A percentile compares a stretch with the other conserved stretches of the same genome.
phyloP scores from a whole-genome alignment of 2,888 invertebrate species.

The Saturnia japonica region DNA sequence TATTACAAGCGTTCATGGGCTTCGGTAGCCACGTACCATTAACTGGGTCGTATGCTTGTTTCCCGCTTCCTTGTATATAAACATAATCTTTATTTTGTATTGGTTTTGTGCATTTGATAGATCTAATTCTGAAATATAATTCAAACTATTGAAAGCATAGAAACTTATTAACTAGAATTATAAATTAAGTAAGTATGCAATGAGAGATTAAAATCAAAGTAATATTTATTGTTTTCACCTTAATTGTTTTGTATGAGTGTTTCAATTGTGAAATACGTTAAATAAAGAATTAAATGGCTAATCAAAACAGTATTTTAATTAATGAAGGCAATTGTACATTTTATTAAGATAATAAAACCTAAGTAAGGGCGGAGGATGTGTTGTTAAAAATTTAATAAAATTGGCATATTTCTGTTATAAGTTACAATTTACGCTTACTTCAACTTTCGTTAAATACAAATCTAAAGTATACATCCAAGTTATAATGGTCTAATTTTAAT shows the following conservation, averaged over 20 bases:
- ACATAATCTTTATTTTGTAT: background rate
- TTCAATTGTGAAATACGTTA: too few relatives aligned
- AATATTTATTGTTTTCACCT: background rate
- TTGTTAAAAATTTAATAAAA: background rate
- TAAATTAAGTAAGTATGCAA: background rate
- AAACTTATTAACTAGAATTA: background rate
- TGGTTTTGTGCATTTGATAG: background rate
- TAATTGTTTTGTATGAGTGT: too few relatives aligned
- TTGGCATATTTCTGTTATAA: background rate
- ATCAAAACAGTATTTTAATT: too few relatives aligned
- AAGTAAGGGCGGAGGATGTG: too few relatives aligned
- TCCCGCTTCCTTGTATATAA: too few relatives aligned
- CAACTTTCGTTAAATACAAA: background rate
- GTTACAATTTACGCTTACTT: background rate
- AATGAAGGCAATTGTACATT: too few relatives aligned
- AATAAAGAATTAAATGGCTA: too few relatives aligned
- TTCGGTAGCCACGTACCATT: too few relatives aligned
- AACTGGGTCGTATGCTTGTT: too few relatives aligned
- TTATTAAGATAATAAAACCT: too few relatives aligned
- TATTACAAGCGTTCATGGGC: too few relatives aligned
- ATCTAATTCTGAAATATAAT: background rate
- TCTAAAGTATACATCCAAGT: background rate
- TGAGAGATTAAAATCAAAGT: background rate
- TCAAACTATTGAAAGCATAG: background rate
- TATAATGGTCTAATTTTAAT: conserved; percentile 43